Conservation (phyloP, 2,113 vertebrate genomes). For the Meleagris gallopavo region DNA sequence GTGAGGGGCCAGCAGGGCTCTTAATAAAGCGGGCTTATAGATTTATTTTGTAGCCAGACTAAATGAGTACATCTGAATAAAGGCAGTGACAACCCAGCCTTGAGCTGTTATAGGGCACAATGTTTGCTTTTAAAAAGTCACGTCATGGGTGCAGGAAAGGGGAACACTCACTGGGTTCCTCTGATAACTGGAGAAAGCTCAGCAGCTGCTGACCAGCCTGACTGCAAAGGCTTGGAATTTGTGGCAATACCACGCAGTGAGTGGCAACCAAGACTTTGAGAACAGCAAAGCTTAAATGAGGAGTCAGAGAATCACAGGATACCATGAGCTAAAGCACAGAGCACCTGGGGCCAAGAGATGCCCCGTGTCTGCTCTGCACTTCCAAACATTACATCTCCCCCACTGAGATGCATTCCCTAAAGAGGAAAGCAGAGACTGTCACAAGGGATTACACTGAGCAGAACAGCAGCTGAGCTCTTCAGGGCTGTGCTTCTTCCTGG, state of each 20-base stretch:
- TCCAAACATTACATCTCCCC: neutral
- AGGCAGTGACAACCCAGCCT: neutral
- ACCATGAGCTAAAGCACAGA: neutral
- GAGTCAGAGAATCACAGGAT: too few species aligned
- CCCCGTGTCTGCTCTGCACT: neutral
- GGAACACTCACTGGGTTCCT: neutral
- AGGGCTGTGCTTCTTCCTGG: neutral
- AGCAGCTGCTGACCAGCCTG: neutral
- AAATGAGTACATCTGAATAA: neutral
- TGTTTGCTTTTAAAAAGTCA: neutral
- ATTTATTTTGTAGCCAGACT: neutral
- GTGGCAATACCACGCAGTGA: neutral
- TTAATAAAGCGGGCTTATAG: neutral
- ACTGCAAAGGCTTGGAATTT: neutral
- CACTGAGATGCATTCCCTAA: neutral
- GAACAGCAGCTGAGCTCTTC: neutral
- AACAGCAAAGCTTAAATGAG: neutral
- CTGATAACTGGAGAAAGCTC: neutral
- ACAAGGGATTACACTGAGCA: neutral
- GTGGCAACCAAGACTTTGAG: neutral
- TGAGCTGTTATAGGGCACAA: neutral
- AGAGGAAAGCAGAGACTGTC: neutral
- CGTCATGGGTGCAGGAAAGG: neutral
- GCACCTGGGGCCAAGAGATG: fast-evolving
- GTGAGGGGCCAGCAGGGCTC: neutral